Evolutionary conservation across 2,888 invertebrate species (phyloP), one percentile per base, ranked within the genome.

Genomic region (Tachina grossa): DNA sequence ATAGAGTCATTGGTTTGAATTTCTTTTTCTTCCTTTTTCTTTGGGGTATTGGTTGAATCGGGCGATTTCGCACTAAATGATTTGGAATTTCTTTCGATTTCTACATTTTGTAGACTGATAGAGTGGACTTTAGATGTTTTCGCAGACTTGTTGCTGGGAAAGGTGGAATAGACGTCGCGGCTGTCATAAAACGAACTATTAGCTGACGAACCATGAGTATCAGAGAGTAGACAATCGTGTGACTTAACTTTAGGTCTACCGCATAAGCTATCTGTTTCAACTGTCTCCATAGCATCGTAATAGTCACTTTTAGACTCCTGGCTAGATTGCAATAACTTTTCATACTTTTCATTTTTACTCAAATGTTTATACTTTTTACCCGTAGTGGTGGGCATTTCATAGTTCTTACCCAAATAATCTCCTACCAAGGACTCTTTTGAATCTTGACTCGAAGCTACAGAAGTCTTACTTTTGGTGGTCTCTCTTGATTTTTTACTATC

Each of bases 231-330:
- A 88, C 94, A 94, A 87, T 95, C 95, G 80, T 95, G 94, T 49
- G 95, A 95, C 87, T 94, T 94, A 4, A 93, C 93, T 86, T 94
- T 94, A 14, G 91, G 91, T 0, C 91, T 88, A 5, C 87, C 83
- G 45, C 89, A 90, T 1, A 92, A 78, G 5, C 88, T 87, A 66
- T 90, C 90, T 16, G 88, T 89, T 61, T 90, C 90, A 1, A 89
- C 76, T 6, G 87, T 88, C 78, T 94, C 93, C 89, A 95, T 95
- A 0, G 95, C 94, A 90, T 95, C 95, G 88, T 95, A 95, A 89
- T 95, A 95, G 89, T 96, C 96, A 88, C 95, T 95, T 88, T 95
- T 95, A 0, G 96, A 96, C 88, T 96, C 96, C 85, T 95, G 94
- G 89, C 96, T 96, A 0, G 95, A 95, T 43, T 95, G 94, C 19